These are phyloP conservation scores for Mythimna ferrago DNA, from an alignment of 2,888 invertebrate species.

Conservation along the genomic window DNA sequence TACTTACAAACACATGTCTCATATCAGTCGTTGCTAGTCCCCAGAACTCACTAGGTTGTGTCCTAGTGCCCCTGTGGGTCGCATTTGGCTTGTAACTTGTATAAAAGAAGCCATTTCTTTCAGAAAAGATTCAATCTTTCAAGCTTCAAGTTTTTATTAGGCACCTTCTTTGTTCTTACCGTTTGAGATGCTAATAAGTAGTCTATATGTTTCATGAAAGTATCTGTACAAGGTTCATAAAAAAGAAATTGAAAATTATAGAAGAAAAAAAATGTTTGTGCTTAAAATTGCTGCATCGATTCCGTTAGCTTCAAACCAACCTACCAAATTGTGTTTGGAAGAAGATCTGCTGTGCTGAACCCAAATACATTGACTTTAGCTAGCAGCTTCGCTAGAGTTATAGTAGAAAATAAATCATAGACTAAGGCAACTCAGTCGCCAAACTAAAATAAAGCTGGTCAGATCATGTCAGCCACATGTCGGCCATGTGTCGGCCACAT, in stretches of 20 bases:
- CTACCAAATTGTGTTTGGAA: background rate
- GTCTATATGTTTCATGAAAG: conserved; percentile 9
- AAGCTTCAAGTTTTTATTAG: conserved; percentile 43
- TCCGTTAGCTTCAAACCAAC: background rate
- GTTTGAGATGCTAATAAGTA: conserved; percentile 36
- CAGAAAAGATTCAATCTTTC: conserved; percentile 50
- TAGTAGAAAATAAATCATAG: no score
- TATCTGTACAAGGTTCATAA: background rate
- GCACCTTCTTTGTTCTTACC: conserved; percentile 36
- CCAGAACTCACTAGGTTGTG: conserved; percentile 37
- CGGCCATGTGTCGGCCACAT: no score
- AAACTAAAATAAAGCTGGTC: no score
- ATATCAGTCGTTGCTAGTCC: conserved; percentile 38
- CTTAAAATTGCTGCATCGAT: background rate
- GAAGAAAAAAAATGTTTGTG: background rate
- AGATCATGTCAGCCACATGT: no score
- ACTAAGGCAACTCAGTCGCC: no score
- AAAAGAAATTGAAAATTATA: background rate
- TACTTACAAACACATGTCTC: conserved; percentile 17
- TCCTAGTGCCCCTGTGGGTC: conserved; percentile 47
- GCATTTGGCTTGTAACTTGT: conserved; percentile 47
- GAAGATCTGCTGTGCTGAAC: background rate
- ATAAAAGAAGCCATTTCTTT: conserved; percentile 46
- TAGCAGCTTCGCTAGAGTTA: no score
- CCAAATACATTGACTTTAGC: background rate